Base-by-base conservation (phyloP, 2,797 vertebrate genomes). In the Alauda arvensis region DNA sequence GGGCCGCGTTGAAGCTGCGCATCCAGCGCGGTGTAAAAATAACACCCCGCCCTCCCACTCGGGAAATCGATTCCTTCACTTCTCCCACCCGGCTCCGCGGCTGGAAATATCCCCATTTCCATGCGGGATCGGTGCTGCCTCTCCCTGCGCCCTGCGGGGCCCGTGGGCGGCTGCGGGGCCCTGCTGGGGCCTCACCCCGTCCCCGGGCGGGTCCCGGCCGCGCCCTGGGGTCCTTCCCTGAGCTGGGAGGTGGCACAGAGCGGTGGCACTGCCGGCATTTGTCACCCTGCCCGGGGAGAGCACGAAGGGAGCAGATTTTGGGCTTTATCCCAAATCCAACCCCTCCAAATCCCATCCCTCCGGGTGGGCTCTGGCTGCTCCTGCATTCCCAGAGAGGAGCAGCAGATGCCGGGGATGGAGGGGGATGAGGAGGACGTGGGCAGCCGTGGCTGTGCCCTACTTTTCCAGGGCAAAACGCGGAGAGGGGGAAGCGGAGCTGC, bases 21-120 rank as follows among this genome's bases (percentile, higher is more conserved):
- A 91, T 83, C 93, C 89, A 83, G 77, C 42, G 77, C 77, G 40
- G 63, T 57, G 31, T 46, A 94, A 95, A 94, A 92, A 94, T 90
- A 95, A 86, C 95, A 91, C 51, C 82, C 91, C 53, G 29, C 94
- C 93, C 92, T 95, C 95, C 94, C 83, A 95, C 94, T 90, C 79
- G 85, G 89, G 91, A 93, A 95, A 82, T 43, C 7, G 89, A 95
- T 93, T 93, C 94, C 85, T 93, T 61, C n/a, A 1, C 91, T 91
- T 90, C 93, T 90, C 93, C 92, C 93, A 93, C 85, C 89, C 82
- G n/a, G 72, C 88, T 72, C 49, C 16, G 91, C 40, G 91, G 83
- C 92, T 96, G 95, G 94, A 96, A 95, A 96, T 96, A 96, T 91
- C 95, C 90, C 79, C 61, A 87, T 91, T 93, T 77, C 43, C 91